Conservation (phyloP, 2,113 vertebrate species). For the Acanthochromis polyacanthus region DNA sequence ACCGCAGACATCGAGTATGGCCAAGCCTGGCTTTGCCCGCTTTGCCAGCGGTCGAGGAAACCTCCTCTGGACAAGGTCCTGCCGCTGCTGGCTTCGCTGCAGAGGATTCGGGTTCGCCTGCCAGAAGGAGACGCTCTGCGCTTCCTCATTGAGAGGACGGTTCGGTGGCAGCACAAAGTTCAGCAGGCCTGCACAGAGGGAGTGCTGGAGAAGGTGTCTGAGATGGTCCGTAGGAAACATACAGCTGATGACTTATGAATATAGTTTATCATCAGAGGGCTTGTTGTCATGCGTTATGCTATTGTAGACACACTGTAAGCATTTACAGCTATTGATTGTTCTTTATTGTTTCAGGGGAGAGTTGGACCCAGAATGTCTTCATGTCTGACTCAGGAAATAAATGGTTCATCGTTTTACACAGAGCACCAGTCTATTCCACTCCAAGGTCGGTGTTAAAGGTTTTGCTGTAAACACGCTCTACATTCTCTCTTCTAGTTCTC, state of each 20-base stretch:
- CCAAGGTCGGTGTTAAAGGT: constrained; percentile 83
- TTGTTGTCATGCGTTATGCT: background rate
- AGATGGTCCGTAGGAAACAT: constrained; percentile 73
- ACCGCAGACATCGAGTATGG: constrained; percentile 71
- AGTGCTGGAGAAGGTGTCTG: constrained; percentile 80
- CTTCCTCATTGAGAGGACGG: constrained; percentile 96
- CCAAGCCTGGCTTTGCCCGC: constrained; percentile 92
- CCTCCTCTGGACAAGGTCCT: constrained; percentile 94
- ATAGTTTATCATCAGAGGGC: no score
- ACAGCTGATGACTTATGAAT: background rate
- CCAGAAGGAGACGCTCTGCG: constrained; percentile 96
- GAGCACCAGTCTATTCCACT: constrained; percentile 90
- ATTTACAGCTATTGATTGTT: background rate
- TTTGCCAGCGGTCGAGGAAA: constrained; percentile 92
- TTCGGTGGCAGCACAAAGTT: constrained; percentile 95
- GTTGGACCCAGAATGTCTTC: constrained; percentile 53
- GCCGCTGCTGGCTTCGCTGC: constrained; percentile 92
- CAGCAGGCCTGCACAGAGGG: constrained; percentile 92
- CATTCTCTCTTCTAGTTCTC: background rate
- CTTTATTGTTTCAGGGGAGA: constrained; percentile 66
- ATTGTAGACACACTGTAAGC: background rate
- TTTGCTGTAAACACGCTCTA: background rate
- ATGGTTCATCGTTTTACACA: constrained; percentile 85
- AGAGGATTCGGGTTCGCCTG: constrained; percentile 93
- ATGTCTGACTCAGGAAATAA: constrained; percentile 84